phyloP scores from a whole-genome alignment of 2,888 invertebrate genomes.

The Anodontia alba region DNA sequence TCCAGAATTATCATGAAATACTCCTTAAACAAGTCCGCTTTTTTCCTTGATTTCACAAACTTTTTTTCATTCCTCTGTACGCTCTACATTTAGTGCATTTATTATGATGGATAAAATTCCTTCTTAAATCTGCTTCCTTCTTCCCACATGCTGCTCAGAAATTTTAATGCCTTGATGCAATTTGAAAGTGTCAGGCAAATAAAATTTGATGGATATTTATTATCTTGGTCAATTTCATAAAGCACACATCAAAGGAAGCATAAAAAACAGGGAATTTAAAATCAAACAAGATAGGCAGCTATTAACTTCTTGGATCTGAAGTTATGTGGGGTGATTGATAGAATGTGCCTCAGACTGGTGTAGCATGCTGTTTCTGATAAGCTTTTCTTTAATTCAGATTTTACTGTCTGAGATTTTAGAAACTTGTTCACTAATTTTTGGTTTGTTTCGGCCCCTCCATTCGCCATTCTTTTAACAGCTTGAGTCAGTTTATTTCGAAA shows the following conservation, averaged over 20 bases:
- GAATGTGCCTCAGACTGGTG: background rate
- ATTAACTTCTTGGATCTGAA: background rate
- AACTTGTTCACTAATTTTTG: no score
- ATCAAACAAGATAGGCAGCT: constrained; percentile 7
- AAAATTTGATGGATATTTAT: constrained; percentile 21
- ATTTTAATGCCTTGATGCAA: constrained; percentile 17
- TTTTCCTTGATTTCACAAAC: no score
- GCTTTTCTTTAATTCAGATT: background rate
- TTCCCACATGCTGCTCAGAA: constrained; percentile 7
- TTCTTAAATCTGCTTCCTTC: constrained; percentile 1
- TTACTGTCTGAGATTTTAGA: background rate
- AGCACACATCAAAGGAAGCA: constrained; percentile 6
- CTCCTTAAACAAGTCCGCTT: no score
- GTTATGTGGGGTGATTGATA: background rate
- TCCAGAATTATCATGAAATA: no score
- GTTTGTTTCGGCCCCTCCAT: no score
- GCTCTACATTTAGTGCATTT: background rate
- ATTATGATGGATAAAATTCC: constrained; percentile 10
- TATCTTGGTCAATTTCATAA: constrained; percentile 18
- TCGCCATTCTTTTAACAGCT: no score
- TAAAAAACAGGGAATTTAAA: constrained; percentile 12
- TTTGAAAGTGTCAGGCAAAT: constrained; percentile 17
- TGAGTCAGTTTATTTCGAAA: no score
- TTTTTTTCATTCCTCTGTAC: no score
- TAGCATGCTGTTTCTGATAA: background rate